These are phyloP conservation scores for Bombus polaris DNA, from an alignment of 1,140 invertebrate genomes.

Conservation along the genomic window DNA sequence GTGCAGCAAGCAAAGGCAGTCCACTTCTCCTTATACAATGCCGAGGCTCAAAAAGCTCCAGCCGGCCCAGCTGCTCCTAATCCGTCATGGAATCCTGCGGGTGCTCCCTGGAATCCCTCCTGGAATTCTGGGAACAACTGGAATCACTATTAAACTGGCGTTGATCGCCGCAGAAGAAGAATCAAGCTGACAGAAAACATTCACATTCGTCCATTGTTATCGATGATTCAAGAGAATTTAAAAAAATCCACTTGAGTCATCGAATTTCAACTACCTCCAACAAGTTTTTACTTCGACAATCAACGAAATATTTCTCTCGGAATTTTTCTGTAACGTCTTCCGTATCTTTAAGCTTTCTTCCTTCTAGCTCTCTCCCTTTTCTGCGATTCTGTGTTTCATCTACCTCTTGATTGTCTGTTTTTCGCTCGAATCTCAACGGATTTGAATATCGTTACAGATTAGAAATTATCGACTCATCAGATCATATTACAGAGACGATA, in stretches of 20 bases:
- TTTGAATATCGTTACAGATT: neutral
- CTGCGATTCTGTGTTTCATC: neutral
- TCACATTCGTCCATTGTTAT: neutral
- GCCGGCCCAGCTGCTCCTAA: slow-evolving; percentile 72
- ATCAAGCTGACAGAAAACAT: neutral
- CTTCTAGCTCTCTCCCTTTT: neutral
- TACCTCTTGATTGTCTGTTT: neutral
- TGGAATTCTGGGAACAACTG: slow-evolving; percentile 44
- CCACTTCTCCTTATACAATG: slow-evolving; percentile 84
- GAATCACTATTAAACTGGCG: slow-evolving; percentile 29
- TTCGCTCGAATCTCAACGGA: neutral
- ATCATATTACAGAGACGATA: too few relatives aligned
- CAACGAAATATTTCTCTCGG: neutral
- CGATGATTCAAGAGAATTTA: neutral
- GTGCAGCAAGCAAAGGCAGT: slow-evolving; percentile 85
- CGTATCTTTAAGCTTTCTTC: neutral
- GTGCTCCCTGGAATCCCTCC: slow-evolving; percentile 12
- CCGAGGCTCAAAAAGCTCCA: slow-evolving; percentile 82
- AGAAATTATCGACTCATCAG: too few relatives aligned
- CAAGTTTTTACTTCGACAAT: neutral
- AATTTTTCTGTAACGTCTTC: neutral
- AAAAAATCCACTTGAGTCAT: neutral
- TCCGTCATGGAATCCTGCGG: slow-evolving; percentile 64
- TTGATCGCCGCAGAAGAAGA: neutral
- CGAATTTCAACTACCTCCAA: slow-evolving; percentile 32